Base-by-base conservation (phyloP, 2,888 invertebrate species). In the Nymphalis polychloros region DNA sequence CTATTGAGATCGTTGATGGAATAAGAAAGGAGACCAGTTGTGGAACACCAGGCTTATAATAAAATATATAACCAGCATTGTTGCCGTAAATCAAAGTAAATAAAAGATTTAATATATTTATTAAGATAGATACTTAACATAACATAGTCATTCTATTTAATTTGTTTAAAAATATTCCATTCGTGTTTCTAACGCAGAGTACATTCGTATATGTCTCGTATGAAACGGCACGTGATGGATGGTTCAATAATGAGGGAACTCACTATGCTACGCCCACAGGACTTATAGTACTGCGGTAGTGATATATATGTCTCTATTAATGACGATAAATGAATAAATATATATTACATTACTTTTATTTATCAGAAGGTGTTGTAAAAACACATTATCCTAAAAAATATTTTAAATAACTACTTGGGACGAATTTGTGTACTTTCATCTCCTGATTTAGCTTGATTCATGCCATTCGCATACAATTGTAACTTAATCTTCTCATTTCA, bases 221-320 rank as follows among this genome's bases (percentile, higher is more conserved):
- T 63, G 66, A 65, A 70, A 76, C 73, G 70, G 59, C 60, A 67
- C 68, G 72, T 86, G 87, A 87, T 87, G 84, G 87, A 87, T 87
- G 81, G 76, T 72, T 59, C 74, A 72, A 65, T 73, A 67, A 71
- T 69, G 71, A 71, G 50, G 53, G 62, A 48, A 47, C 64, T 53
- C 61, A 47, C 64, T 64, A 49, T 61, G 62, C 52, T 64, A 41
- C 64, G 62, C 61, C 50, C 64, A 67, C 53, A 63, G 52, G 50
- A 52, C 23, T 67, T n/a, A 62, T 61, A 46, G 31, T 57, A 55
- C 61, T 61, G 17, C 52, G 50, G 60, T 59, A 31, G 20, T 49
- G 65, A 65, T 52, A 48, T 19, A 52, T 60, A 47, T 13, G 46
- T 20, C 19, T 53, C 60, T 60, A 60, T 53, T 27, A 16, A 27